Evolutionary conservation across 2,888 invertebrate genomes (phyloP).

Genomic region (Tiliacea citrago): DNA sequence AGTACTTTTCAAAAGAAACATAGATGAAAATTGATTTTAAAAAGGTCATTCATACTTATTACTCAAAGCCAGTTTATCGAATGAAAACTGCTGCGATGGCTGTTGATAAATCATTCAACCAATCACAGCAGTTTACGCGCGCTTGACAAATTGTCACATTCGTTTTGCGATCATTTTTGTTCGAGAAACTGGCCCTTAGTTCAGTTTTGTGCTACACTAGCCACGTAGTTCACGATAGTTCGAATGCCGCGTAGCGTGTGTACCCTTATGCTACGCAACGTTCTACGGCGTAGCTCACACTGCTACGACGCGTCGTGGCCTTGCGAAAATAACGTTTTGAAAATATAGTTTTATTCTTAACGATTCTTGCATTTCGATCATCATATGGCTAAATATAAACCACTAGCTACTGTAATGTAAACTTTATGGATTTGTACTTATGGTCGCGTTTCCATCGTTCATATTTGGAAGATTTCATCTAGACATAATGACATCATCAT

Average conservation of each 20-base stretch:
- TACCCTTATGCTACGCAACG: conserved; percentile 2
- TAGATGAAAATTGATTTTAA: background rate
- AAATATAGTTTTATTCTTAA: background rate
- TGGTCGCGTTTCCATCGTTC: background rate
- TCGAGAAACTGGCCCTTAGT: background rate
- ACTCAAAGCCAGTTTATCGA: too few relatives aligned
- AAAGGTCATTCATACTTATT: background rate
- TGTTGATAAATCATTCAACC: background rate
- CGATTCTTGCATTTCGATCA: background rate
- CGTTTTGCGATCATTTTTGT: background rate
- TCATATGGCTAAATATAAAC: background rate
- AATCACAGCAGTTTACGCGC: background rate
- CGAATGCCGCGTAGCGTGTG: background rate
- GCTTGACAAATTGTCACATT: background rate
- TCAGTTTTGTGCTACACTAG: background rate
- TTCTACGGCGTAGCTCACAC: conserved; percentile 36
- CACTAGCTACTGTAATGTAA: background rate
- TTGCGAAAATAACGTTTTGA: background rate
- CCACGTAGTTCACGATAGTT: background rate
- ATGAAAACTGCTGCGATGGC: too few relatives aligned
- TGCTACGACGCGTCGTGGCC: background rate
- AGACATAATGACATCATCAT: conserved; percentile 1
- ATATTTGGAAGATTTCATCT: background rate
- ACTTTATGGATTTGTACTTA: background rate
- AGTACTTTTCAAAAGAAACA: background rate